These are phyloP conservation scores for Gambusia affinis DNA, from an alignment of 2,113 vertebrate species.

Conservation along the genomic window DNA sequence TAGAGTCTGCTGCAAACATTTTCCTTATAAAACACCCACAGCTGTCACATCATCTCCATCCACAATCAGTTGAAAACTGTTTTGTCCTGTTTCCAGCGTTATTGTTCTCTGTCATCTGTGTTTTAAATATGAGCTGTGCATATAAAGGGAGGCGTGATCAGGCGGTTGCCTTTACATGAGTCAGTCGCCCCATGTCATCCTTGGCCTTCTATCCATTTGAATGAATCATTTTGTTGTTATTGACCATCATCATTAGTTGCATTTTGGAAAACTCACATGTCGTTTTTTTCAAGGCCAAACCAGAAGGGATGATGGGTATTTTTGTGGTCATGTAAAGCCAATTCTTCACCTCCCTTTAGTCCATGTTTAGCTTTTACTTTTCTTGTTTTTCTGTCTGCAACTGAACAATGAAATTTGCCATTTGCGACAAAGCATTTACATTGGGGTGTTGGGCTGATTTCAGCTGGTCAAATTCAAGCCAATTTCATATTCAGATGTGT, in stretches of 20 bases:
- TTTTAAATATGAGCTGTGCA: conserved; percentile 41
- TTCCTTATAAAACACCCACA: conserved; percentile 13
- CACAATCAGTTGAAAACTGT: conserved; percentile 7
- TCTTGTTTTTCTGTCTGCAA: conserved; percentile 36
- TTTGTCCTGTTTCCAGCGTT: conserved; percentile 22
- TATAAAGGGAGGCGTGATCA: conserved; percentile 46
- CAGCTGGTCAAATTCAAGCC: background rate
- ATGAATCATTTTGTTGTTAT: conserved; percentile 11
- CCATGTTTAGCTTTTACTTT: conserved; percentile 35
- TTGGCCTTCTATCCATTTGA: conserved; percentile 6
- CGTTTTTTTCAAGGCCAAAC: conserved; percentile 21
- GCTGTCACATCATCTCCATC: conserved; percentile 24
- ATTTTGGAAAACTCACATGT: conserved; percentile 22
- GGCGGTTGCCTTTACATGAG: conserved; percentile 47
- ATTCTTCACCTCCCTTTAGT: conserved; percentile 50
- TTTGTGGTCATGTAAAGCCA: conserved; percentile 53
- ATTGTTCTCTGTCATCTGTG: conserved; percentile 35
- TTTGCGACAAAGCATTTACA: conserved; percentile 52
- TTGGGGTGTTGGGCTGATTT: conserved; percentile 34
- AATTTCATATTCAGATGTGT: background rate
- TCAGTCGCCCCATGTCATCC: conserved; percentile 10
- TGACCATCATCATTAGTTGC: conserved; percentile 12
- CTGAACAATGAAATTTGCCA: conserved; percentile 34
- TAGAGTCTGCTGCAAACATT: conserved; percentile 8
- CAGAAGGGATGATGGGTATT: conserved; percentile 53